A percentile compares a stretch with the other conserved stretches of the same genome.
Evolutionary conservation across 2,888 invertebrate species (phyloP).

Genomic region (Carpatolechia fugitivella): DNA sequence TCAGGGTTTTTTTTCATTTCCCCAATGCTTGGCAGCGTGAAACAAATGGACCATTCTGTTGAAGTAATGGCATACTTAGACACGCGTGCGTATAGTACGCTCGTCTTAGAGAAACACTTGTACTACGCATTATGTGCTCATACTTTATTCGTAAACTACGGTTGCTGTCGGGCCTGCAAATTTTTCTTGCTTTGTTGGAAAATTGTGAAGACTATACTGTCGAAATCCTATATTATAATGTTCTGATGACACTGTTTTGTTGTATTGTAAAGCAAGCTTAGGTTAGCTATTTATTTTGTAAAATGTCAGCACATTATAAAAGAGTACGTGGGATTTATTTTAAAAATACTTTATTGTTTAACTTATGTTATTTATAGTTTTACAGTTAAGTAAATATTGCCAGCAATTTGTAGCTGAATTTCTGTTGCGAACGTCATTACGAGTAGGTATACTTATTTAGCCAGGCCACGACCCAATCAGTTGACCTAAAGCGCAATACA

Average conservation of each 20-base stretch:
- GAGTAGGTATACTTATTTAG: neutral
- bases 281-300: too few species aligned
- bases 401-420: too few species aligned
- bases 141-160: constrained; percentile 26
- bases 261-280: too few species aligned
- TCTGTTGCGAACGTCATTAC: neutral
- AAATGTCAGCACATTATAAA: too few species aligned
- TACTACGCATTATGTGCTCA: constrained; percentile 28
- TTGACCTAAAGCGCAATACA: too few species aligned
- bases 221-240: too few species aligned
- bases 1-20: constrained; percentile 32
- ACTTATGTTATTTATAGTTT: too few species aligned
- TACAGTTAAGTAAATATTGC: neutral
- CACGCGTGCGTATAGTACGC: constrained; percentile 31
- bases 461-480: constrained; percentile 7
- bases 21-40: constrained; percentile 34
- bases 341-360: too few species aligned
- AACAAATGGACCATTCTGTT: constrained; percentile 41
- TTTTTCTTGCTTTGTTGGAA: neutral
- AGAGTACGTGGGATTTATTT: too few species aligned
- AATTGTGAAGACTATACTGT: too few species aligned
- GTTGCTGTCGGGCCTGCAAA: neutral
- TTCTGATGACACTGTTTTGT: too few species aligned
- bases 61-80: constrained; percentile 42
- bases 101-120: constrained; percentile 28